Conservation (phyloP, 1,140 invertebrate species). For the Dendrolimus punctatus region DNA sequence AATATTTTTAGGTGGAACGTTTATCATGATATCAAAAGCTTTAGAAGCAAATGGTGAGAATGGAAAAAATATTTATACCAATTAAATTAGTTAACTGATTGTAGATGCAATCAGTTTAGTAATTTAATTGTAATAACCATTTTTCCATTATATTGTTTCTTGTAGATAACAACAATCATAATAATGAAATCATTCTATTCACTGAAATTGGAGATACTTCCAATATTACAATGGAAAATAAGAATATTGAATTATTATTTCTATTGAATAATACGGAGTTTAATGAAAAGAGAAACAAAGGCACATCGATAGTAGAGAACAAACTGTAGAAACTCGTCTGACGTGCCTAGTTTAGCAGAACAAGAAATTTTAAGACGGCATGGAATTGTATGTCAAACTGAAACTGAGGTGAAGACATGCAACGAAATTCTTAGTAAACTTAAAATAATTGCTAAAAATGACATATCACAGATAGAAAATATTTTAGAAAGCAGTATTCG, state of each 20-base stretch:
- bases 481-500: neutral
- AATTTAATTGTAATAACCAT: no score
- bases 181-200: conserved; percentile 33
- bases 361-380: conserved; percentile 42
- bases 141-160: no score
- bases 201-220: conserved; percentile 26
- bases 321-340: conserved; percentile 10
- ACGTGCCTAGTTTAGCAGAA: conserved; percentile 31
- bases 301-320: conserved; percentile 6
- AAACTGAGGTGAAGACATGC: conserved; percentile 32
- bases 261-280: conserved; percentile 27
- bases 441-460: conserved; percentile 24
- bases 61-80: no score
- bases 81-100: no score
- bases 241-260: conserved; percentile 28
- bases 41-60: no score
- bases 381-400: conserved; percentile 34
- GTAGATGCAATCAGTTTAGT: no score
- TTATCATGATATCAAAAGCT: no score
- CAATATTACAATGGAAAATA: conserved; percentile 27
- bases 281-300: conserved; percentile 22
- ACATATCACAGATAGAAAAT: neutral
- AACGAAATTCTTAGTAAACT: conserved; percentile 41
- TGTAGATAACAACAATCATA: conserved; percentile 7
- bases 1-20: conserved; percentile 17